phyloP scores from a whole-genome alignment of 2,113 vertebrate genomes.

The Mustela lutreola region DNA sequence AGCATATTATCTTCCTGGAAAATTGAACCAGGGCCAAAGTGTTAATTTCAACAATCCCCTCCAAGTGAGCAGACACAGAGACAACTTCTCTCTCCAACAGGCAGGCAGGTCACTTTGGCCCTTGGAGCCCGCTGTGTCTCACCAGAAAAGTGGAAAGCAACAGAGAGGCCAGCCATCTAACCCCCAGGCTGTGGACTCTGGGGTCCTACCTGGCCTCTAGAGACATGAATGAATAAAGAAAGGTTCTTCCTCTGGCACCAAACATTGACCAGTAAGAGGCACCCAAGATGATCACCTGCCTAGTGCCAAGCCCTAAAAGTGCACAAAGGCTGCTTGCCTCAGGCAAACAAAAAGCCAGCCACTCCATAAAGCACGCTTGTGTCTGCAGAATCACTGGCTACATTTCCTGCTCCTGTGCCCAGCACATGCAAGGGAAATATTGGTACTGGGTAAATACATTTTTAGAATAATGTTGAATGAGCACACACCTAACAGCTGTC shows the following conservation, averaged over 20 bases:
- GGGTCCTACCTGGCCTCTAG: background rate
- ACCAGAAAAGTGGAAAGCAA: background rate
- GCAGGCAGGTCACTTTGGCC: background rate
- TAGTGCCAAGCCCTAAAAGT: background rate
- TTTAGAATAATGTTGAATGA: background rate
- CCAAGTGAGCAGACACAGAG: background rate
- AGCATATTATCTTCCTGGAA: background rate
- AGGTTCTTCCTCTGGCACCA: background rate
- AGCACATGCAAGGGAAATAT: background rate
- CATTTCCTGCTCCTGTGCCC: background rate
- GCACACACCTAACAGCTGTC: background rate
- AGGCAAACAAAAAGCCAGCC: background rate
- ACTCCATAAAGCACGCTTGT: background rate
- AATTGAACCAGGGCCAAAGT: background rate
- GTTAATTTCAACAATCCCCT: background rate
- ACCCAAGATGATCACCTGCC: background rate
- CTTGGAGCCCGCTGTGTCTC: background rate
- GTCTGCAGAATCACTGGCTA: background rate
- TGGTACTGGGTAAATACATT: background rate
- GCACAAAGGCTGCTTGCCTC: background rate
- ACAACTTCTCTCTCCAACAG: background rate
- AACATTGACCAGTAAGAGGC: background rate
- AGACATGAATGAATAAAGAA: background rate
- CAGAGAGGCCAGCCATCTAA: background rate
- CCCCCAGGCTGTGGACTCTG: no score